Percentiles rank a stretch among this genome's conserved stretches.
Conservation (phyloP, 2,113 vertebrate genomes). For the Ornithorhynchus anatinus region DNA sequence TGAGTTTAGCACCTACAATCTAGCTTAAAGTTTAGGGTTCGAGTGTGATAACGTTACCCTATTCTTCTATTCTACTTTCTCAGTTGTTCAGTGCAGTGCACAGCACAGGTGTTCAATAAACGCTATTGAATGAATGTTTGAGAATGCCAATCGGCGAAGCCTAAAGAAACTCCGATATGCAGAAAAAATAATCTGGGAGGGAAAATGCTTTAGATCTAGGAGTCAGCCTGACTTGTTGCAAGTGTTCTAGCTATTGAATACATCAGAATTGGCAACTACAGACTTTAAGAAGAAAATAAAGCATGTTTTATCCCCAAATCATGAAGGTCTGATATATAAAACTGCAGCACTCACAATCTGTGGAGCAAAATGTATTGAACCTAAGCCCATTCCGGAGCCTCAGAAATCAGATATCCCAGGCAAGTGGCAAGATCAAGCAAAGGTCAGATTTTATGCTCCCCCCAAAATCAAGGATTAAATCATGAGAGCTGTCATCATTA, state of each 20-base stretch:
- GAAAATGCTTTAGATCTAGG: constrained; percentile 25
- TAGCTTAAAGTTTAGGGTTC: no score
- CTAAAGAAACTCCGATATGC: constrained; percentile 25
- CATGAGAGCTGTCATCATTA: constrained; percentile 35
- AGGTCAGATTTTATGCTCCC: constrained; percentile 45
- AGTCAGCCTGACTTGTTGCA: constrained; percentile 32
- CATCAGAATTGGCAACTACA: neutral
- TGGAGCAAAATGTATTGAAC: constrained; percentile 28
- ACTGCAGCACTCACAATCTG: neutral
- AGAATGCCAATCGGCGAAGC: constrained; percentile 27
- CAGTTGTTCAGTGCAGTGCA: no score
- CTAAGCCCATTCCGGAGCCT: no score
- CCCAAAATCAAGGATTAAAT: constrained; percentile 52
- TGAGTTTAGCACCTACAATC: no score
- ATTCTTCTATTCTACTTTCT: no score
- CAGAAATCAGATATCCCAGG: constrained; percentile 26
- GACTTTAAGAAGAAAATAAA: constrained; percentile 9
- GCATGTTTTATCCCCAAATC: neutral
- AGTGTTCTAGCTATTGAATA: constrained; percentile 25
- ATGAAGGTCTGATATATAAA: neutral
- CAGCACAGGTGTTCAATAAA: no score
- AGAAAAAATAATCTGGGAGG: constrained; percentile 36
- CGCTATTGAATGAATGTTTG: no score
- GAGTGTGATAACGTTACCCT: no score
- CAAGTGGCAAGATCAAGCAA: constrained; percentile 48